phyloP scores from a whole-genome alignment of 2,113 vertebrate genomes.

The Xenus cinereus region DNA sequence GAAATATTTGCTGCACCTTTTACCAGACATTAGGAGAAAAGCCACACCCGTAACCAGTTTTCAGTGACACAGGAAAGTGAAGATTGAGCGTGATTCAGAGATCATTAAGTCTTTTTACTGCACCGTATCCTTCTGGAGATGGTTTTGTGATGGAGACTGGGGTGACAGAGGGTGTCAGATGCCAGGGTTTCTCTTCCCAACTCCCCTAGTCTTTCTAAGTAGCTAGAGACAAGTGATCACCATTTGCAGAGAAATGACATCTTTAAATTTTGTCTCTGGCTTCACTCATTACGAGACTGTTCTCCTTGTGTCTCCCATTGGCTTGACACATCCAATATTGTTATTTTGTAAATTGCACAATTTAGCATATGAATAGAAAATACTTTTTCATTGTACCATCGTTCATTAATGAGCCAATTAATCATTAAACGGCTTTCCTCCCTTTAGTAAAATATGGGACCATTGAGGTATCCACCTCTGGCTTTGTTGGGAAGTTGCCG shows the following conservation, averaged over 20 bases:
- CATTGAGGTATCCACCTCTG: neutral
- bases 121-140: neutral
- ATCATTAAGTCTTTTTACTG: neutral
- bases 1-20: neutral
- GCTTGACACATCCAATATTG: neutral
- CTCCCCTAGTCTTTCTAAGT: neutral
- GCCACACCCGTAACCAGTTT: neutral
- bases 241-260: neutral
- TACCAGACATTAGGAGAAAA: neutral
- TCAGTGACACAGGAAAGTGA: neutral
- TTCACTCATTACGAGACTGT: neutral
- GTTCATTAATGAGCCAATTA: neutral
- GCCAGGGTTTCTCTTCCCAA: neutral
- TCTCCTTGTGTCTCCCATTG: neutral
- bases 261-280: neutral
- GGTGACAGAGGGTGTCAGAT: neutral
- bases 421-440: neutral
- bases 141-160: neutral
- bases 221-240: neutral
- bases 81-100: neutral
- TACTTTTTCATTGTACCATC: neutral
- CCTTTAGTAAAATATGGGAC: neutral
- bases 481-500: neutral
- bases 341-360: neutral
- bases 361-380: neutral